Evolutionary conservation across 2,113 vertebrate genomes (phyloP).

Genomic region (Mungos mungo): DNA sequence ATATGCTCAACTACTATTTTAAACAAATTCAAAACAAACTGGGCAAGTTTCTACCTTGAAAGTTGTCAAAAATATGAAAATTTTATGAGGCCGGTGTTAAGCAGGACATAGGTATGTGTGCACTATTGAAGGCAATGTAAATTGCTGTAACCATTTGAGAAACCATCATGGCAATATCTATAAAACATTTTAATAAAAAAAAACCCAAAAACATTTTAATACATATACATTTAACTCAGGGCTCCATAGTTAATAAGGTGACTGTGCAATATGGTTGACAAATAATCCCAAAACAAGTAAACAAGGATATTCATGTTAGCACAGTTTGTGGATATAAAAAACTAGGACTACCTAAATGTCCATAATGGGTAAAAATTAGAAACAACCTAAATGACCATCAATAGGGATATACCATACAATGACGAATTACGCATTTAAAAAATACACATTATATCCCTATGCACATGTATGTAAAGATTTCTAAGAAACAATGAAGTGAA

Average conservation of each 20-base stretch:
- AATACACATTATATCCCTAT: not conserved
- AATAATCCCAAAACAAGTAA: not conserved
- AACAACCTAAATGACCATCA: not conserved
- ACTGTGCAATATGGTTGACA: not conserved
- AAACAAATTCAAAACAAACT: not conserved
- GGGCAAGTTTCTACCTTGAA: not conserved
- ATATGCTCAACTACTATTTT: not conserved
- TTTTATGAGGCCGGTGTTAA: not conserved
- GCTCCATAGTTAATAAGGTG: not conserved
- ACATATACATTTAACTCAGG: not conserved
- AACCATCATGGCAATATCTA: not conserved
- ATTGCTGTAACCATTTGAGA: not conserved
- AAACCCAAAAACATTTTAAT: not conserved
- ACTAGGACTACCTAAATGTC: not conserved
- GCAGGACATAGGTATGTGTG: not conserved
- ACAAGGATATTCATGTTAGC: not conserved
- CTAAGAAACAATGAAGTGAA: not conserved
- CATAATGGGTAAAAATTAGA: not conserved
- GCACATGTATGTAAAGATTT: not conserved
- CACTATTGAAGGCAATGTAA: not conserved
- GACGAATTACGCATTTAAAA: not conserved
- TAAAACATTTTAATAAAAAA: not conserved
- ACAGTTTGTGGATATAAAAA: not conserved
- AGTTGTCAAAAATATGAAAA: not conserved
- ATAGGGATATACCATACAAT: not conserved